Percentiles rank a stretch among this genome's conserved stretches.
phyloP scores from a whole-genome alignment of 2,113 vertebrate genomes.

The Procavia capensis region DNA sequence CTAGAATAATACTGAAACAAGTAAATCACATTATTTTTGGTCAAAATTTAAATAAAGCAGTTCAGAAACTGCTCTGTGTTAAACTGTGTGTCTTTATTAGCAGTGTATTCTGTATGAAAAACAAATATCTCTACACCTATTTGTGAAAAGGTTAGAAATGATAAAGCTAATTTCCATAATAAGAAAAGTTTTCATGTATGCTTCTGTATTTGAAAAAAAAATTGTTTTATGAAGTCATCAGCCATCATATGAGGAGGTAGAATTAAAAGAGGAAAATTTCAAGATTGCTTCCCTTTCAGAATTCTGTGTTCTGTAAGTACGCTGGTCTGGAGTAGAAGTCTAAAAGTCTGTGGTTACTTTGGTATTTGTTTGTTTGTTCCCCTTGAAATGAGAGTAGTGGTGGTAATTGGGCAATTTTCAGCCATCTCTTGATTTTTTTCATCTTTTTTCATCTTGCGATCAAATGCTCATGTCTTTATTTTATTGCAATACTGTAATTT shows the following conservation, averaged over 20 bases:
- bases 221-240: not conserved
- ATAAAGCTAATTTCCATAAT: not conserved
- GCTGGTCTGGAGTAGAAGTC: not conserved
- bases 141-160: not conserved
- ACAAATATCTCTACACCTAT: not conserved
- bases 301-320: not conserved
- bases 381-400: not conserved
- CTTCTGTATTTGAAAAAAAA: not conserved
- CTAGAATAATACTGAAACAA: conserved; percentile 60
- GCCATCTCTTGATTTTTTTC: not conserved
- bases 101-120: conserved; percentile 17
- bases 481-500: not conserved
- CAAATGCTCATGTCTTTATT: not conserved
- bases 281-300: not conserved
- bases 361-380: not conserved
- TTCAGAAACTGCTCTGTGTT: conserved; percentile 26
- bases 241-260: not conserved
- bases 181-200: not conserved
- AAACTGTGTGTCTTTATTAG: conserved; percentile 7
- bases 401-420: not conserved
- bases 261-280: conserved; percentile 8
- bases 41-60: conserved; percentile 63
- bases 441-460: not conserved
- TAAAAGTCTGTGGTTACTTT: not conserved
- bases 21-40: conserved; percentile 43